These are phyloP conservation scores for Poeciliopsis gracilis DNA, from an alignment of 2,797 vertebrate species.

Conservation along the genomic window DNA sequence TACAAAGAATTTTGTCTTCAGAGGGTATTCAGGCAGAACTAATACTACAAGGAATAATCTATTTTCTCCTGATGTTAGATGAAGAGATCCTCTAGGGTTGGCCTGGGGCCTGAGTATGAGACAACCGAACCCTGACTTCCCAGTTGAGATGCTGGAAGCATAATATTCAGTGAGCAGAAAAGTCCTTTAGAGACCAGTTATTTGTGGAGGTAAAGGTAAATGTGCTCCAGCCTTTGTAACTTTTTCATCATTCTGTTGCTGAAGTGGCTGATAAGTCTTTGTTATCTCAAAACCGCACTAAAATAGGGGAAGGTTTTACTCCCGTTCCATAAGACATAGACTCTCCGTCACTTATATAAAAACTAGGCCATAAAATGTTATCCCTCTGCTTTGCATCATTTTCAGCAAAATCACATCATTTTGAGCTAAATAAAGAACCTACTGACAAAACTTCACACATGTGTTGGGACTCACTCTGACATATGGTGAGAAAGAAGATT, in stretches of 20 bases:
- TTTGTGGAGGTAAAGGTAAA: slow-evolving; percentile 21
- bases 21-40: slow-evolving; percentile 71
- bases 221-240: slow-evolving; percentile 3
- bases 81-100: slow-evolving; percentile 74
- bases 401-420: background rate
- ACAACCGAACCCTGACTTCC: slow-evolving; percentile 56
- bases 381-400: background rate
- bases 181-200: slow-evolving; percentile 31
- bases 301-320: background rate
- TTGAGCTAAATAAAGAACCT: background rate
- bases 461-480: background rate
- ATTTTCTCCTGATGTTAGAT: slow-evolving; percentile 73
- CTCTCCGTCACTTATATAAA: background rate
- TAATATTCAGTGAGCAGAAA: slow-evolving; percentile 56
- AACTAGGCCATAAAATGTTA: background rate
- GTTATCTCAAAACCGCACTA: background rate
- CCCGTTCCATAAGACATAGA: background rate
- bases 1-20: slow-evolving; percentile 44
- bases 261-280: background rate
- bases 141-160: slow-evolving; percentile 45
- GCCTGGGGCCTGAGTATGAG: slow-evolving; percentile 67
- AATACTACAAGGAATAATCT: slow-evolving; percentile 64
- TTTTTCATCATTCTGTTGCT: background rate
- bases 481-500: background rate
- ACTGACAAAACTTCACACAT: background rate